Base-by-base conservation (phyloP, 2,113 vertebrate genomes). In the Atractosteus spatula region DNA sequence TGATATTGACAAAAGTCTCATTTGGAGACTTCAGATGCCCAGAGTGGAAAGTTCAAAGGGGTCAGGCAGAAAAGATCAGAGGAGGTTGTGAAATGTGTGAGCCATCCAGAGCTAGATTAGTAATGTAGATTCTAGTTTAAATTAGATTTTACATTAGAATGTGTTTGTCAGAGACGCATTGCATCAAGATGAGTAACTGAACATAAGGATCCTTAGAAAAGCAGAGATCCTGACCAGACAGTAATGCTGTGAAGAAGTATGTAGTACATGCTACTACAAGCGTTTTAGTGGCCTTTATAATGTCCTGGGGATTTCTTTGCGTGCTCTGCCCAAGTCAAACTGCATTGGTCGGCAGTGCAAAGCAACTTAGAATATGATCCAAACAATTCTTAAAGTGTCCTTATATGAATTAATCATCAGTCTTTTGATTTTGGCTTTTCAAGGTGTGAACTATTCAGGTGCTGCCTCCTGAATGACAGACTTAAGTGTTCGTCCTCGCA, bases 341-440 rank as follows among this genome's bases (percentile, higher is more conserved):
- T 74, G 14, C 41, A 29, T 41, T 62, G 41, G 8, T 12, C 66
- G 16, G 59, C 66, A 70, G 14, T 65, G 47, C 62, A 74, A 62
- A 74, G 68, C 63, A 66, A 51, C 17, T 68, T 72, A 70, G 66
- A 67, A 66, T 72, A 62, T 62, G 62, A 66, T 62, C 42, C 16
- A 70, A 75, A 85, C 87, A 85, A 88, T 89, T 83, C 82, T 88
- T 88, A 83, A 93, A 93, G 91, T 93, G 91, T 89, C 91, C 91
- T 93, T 92, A 91, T 77, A 77, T 79, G 66, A 55, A 77, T 82
- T 79, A 79, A 65, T 81, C 77, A 77, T 76, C 72, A 61, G 41
- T 83, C 80, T 45, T 74, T 62, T 12, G 12, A 59, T 59, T 64
- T 64, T 7, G n/a, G 29, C 68, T 66, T 29, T 29, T 73, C 5